Evolutionary conservation across 2,113 vertebrate species (phyloP).

Genomic region (Capricornis sumatraensis): DNA sequence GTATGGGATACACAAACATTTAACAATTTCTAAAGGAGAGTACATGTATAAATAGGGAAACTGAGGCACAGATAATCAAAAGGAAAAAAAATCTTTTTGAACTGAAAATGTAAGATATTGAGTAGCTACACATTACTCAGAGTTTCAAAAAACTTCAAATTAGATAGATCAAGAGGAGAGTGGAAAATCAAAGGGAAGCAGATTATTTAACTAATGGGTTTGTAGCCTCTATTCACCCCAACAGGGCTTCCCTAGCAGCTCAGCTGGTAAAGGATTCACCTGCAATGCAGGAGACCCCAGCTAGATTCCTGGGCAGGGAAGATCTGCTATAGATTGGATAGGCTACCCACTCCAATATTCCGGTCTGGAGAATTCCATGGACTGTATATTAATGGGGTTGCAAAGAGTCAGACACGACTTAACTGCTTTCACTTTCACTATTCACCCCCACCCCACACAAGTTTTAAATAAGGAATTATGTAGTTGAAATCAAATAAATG

Average conservation of each 20-base stretch:
- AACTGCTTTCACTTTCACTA: neutral
- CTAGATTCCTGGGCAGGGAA: neutral
- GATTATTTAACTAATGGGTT: neutral
- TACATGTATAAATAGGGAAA: neutral
- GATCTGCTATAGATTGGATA: neutral
- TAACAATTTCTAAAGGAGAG: neutral
- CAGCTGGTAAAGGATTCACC: neutral
- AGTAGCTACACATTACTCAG: neutral
- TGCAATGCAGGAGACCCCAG: neutral
- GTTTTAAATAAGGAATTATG: neutral
- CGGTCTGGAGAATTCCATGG: neutral
- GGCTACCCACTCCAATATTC: neutral
- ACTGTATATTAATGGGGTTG: neutral
- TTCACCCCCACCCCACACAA: neutral
- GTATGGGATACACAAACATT: neutral
- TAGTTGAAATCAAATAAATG: neutral
- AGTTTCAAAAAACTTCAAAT: neutral
- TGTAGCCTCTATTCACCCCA: neutral
- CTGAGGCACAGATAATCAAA: neutral
- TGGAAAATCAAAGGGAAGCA: neutral
- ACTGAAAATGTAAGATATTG: neutral
- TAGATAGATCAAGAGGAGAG: neutral
- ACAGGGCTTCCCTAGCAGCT: neutral
- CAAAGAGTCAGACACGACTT: neutral
- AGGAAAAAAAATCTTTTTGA: neutral